Conservation (phyloP, 2,113 vertebrate species). For the Theristicus caerulescens region DNA sequence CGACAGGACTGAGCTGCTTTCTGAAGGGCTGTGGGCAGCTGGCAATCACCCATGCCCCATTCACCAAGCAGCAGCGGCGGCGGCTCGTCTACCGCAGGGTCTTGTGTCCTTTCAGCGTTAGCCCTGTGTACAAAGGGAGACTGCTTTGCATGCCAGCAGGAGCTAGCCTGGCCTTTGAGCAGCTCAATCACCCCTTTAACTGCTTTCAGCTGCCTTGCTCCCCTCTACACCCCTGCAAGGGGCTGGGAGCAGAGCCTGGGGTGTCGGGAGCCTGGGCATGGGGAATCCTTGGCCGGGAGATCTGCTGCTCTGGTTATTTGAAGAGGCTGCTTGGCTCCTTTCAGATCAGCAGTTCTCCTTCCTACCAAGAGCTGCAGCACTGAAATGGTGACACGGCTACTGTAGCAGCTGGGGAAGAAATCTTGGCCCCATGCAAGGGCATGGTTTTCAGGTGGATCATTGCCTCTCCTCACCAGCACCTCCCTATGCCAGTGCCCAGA, state of each 20-base stretch:
- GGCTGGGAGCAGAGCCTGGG: neutral
- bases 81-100: neutral
- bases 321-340: neutral
- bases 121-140: neutral
- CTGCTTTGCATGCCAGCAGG: neutral
- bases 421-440: neutral
- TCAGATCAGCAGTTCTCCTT: neutral
- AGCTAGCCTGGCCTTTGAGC: neutral
- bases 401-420: neutral
- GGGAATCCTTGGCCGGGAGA: neutral
- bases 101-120: neutral
- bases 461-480: neutral
- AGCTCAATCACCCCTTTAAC: neutral
- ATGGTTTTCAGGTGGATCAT: neutral
- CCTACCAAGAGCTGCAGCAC: neutral
- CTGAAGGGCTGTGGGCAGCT: neutral
- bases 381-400: neutral
- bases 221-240: neutral
- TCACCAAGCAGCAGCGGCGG: neutral
- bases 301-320: neutral
- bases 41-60: neutral
- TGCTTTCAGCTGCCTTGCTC: neutral
- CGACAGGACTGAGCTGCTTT: neutral
- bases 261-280: neutral
- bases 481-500: neutral